Base-by-base conservation (phyloP, 2,888 invertebrate genomes). In the Andrena chrysosceles region DNA sequence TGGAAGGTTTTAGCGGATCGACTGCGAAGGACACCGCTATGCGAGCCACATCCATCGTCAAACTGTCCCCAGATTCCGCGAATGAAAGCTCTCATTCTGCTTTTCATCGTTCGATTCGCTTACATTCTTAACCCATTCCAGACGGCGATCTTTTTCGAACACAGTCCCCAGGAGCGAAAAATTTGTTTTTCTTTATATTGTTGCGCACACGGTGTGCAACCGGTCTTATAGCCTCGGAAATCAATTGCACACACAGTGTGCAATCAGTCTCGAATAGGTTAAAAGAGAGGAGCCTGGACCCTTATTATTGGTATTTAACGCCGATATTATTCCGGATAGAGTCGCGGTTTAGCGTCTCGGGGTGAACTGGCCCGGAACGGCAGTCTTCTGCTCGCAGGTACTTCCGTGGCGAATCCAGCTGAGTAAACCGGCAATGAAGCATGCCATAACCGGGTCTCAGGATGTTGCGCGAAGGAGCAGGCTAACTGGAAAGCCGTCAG, bases 271-370 rank as follows among this genome's bases (percentile, higher is more conserved):
- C n/a, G n/a, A n/a, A n/a, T n/a, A n/a, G n/a, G n/a, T n/a, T 70
- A 60, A 76, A 76, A 69, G 2, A 26, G 31, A 48, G 52, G 20
- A 62, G 20, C 13, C 52, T 42, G 49, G 16, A 16, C 4, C 35
- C 20, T 23, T 0, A 67, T 69, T 67, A 67, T 80, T 67, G 33
- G 33, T 69, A 63, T 83, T 85, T 83, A 77, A 76, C 68, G 72
- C 54, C 59, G 82, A 84, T 80, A 79, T 87, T 77, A 81, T 81
- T 74, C 70, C 76, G 56, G 63, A 48, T 62, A 48, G 77, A 73
- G 84, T 70, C 77, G 59, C 72, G 77, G 76, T 87, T 87, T 84
- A 83, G 67, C 49, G 67, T 63, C 77, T 59, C 73, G n/a, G 73
- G 63, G 56, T 69, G 56, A 76, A 66, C 72, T 78, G 67, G 31